Base-by-base conservation (phyloP, 2,113 vertebrate genomes). In the Macquaria ambigua region DNA sequence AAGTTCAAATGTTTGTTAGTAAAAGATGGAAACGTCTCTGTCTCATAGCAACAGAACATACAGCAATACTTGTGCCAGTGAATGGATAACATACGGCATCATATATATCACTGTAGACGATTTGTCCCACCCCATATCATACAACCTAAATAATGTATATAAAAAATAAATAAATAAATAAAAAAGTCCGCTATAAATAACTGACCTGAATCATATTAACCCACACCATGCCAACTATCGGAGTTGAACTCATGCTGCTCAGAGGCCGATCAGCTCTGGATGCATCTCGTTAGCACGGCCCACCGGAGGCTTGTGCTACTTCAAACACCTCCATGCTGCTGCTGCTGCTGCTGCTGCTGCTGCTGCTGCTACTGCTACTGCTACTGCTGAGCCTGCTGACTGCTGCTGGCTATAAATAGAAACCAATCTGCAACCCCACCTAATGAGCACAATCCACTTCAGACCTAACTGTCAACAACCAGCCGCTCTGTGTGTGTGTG, bases 241-340 rank as follows among this genome's bases (percentile, higher is more conserved):
- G 68, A 55, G 46, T 62, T 16, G 34, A 86, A 76, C 77, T 89
- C 81, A 68, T 59, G 74, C 75, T 10, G 80, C 43, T 80, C 31
- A 4, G 61, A 74, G 62, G 75, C 41, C 11, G 63, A 84, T 87
- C 23, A 18, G 50, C 86, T 73, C 48, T 2, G 63, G 66, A 83
- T 88, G 86, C 83, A 86, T 90, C 89, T 92, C 72, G 79, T 92
- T 91, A 93, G 74, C 76, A 8, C 9, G 52, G 72, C 87, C 81
- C 90, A 89, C 89, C 74, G 87, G 89, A 93, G 93, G 77, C 87
- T 81, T 90, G 90, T 86, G 86, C 92, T 89, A 87, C 90, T 94
- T 93, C 88, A 89, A 89, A 89, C 87, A 83, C 79, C 75, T 79
- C 85, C 83, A 67, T 28, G 48, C 76, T 62, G 82, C 90, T 53